These are phyloP conservation scores for Tetraodon nigroviridis DNA, from an alignment of 2,113 vertebrate species.

Conservation along the genomic window DNA sequence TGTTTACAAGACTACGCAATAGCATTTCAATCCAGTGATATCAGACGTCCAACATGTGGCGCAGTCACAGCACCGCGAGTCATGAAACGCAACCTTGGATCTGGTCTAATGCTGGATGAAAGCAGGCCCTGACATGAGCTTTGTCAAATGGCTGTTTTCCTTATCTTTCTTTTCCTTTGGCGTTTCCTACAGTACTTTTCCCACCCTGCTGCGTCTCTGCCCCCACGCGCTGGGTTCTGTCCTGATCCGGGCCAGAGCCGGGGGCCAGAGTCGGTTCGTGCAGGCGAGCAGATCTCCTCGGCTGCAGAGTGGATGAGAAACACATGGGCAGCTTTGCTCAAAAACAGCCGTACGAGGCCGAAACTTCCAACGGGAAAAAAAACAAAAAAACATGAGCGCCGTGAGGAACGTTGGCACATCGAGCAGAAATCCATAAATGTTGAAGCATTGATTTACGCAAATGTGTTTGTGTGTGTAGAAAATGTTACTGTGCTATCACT, in stretches of 20 bases:
- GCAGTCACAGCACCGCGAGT: neutral
- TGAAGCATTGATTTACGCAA: conserved; percentile 26
- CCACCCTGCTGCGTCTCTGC: conserved; percentile 21
- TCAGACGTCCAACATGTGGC: neutral
- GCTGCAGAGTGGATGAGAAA: conserved; percentile 67
- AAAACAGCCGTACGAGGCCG: conserved; percentile 51
- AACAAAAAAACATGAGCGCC: conserved; percentile 46
- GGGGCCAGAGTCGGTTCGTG: conserved; percentile 54
- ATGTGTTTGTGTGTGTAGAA: conserved; percentile 12
- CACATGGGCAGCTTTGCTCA: conserved; percentile 65
- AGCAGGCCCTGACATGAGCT: conserved; percentile 9
- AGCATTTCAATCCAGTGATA: neutral
- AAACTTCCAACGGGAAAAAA: conserved; percentile 42
- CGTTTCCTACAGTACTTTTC: conserved; percentile 12
- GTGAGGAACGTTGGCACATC: conserved; percentile 41
- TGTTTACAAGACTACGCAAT: neutral
- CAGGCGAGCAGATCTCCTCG: conserved; percentile 55
- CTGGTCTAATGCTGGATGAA: neutral
- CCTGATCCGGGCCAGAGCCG: conserved; percentile 39
- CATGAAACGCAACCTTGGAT: neutral
- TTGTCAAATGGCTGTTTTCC: neutral
- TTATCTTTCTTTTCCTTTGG: conserved; percentile 11
- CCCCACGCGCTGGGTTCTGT: conserved; percentile 26
- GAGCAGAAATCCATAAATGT: conserved; percentile 40
- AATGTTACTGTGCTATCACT: conserved; percentile 19